These are phyloP conservation scores for Nymphicus hollandicus DNA, from an alignment of 2,113 vertebrate species.

Conservation along the genomic window DNA sequence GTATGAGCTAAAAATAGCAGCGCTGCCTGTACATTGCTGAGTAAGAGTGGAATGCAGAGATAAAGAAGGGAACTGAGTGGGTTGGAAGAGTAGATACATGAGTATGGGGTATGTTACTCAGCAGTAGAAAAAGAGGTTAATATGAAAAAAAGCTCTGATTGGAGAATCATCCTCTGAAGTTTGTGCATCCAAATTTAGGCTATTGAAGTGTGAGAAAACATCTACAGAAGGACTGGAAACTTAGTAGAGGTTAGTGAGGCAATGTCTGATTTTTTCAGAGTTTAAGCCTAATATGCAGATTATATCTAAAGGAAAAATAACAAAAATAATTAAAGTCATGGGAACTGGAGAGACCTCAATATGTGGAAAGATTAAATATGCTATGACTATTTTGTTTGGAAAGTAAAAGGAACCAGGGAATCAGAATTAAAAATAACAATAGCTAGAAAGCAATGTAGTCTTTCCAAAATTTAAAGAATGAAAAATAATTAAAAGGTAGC, in stretches of 20 bases:
- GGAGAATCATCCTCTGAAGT: not conserved
- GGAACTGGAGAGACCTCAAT: conserved; percentile 29
- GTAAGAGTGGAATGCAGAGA: not conserved
- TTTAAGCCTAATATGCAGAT: conserved; percentile 50
- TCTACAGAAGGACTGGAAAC: conserved; percentile 2
- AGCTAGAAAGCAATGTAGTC: conserved; percentile 3
- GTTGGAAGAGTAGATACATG: not conserved
- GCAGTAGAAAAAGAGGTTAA: not conserved
- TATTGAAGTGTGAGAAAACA: conserved; percentile 27
- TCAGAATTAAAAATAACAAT: conserved; percentile 58
- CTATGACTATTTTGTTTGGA: conserved; percentile 36
- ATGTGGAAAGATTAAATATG: conserved; percentile 43
- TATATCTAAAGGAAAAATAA: conserved; percentile 25
- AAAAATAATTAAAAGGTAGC: conserved; percentile 35
- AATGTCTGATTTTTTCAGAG: not conserved
- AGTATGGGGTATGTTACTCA: not conserved
- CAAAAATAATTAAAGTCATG: conserved; percentile 61
- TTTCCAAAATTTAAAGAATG: conserved; percentile 34
- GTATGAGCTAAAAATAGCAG: not conserved
- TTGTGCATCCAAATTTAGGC: not conserved
- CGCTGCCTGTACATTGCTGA: not conserved
- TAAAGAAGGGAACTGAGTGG: not conserved
- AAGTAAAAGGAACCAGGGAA: conserved; percentile 34
- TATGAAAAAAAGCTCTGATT: not conserved
- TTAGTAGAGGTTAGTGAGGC: conserved; percentile 13